Evolutionary conservation across 2,113 vertebrate genomes (phyloP).

Genomic region (Ranitomeya imitator): DNA sequence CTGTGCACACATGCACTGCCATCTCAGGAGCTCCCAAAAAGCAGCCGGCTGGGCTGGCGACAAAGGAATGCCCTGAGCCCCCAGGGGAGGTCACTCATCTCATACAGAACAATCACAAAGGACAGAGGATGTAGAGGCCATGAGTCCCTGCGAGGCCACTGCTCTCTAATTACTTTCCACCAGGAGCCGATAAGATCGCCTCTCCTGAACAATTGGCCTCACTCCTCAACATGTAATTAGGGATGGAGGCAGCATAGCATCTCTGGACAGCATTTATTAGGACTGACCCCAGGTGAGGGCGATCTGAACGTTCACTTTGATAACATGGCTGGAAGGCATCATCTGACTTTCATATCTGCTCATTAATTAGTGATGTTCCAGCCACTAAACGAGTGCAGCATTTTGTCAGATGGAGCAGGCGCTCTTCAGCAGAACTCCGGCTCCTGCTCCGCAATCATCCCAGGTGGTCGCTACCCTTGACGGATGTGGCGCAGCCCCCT

Average conservation of each 20-base stretch:
- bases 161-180: constrained; percentile 48
- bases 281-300: constrained; percentile 28
- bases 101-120: constrained; percentile 31
- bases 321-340: not conserved
- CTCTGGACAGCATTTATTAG: constrained; percentile 32
- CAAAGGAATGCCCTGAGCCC: not conserved
- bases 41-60: not conserved
- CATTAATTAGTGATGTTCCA: constrained; percentile 3
- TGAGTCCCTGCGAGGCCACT: not conserved
- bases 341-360: constrained; percentile 14
- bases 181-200: constrained; percentile 38
- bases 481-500: too few species aligned
- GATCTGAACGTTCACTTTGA: not conserved
- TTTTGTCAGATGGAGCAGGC: not conserved
- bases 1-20: not conserved
- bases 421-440: not conserved
- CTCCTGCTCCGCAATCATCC: not conserved
- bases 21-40: not conserved
- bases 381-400: not conserved
- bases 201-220: constrained; percentile 46
- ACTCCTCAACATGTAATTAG: constrained; percentile 49
- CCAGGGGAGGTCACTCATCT: constrained; percentile 17
- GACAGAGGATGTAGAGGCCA: constrained; percentile 24
- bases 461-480: not conserved
- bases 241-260: not conserved